Percentiles rank a stretch among this genome's conserved stretches.
phyloP scores from a whole-genome alignment of 2,797 vertebrate genomes.

The Rhinatrema bivittatum region DNA sequence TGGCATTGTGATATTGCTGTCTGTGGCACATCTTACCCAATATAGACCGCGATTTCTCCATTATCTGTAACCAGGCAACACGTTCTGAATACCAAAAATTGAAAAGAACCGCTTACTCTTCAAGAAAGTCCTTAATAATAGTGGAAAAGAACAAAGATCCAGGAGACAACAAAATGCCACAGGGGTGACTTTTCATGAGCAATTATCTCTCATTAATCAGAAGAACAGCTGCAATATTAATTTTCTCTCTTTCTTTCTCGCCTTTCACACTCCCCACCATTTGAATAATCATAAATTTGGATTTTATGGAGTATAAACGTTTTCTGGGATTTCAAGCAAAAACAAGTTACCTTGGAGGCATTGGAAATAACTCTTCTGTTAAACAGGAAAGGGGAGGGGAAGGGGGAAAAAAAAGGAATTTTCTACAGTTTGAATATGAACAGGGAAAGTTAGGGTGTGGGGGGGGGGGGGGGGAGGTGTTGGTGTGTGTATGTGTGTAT shows the following conservation, averaged over 20 bases:
- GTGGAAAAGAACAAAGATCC: constrained; percentile 98
- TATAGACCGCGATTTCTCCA: constrained; percentile 91
- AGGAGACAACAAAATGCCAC: constrained; percentile 93
- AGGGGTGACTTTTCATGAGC: constrained; percentile 98
- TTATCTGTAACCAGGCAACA: constrained; percentile 98
- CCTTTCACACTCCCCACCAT: constrained; percentile 65
- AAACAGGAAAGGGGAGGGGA: constrained; percentile 18
- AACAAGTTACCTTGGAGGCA: constrained; percentile 41
- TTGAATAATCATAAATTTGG: constrained; percentile 69
- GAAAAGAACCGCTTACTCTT: constrained; percentile 95
- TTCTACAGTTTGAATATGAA: constrained; percentile 22
- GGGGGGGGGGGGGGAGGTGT: too few relatives aligned
- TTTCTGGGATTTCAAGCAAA: constrained; percentile 32
- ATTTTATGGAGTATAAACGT: constrained; percentile 57
- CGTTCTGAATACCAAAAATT: constrained; percentile 97
- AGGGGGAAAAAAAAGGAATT: too few relatives aligned
- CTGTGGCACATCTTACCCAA: constrained; percentile 90
- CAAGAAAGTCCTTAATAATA: constrained; percentile 93
- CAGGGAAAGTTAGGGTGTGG: too few relatives aligned
- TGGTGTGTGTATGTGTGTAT: too few relatives aligned
- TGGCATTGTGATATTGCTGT: constrained; percentile 90
- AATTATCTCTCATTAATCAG: constrained; percentile 98
- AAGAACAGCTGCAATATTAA: constrained; percentile 97
- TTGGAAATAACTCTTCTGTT: constrained; percentile 27
- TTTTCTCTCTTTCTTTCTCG: constrained; percentile 83